Evolutionary conservation across 23 tunicate species (phyloP).

Genomic region (Ciona savignyi): DNA sequence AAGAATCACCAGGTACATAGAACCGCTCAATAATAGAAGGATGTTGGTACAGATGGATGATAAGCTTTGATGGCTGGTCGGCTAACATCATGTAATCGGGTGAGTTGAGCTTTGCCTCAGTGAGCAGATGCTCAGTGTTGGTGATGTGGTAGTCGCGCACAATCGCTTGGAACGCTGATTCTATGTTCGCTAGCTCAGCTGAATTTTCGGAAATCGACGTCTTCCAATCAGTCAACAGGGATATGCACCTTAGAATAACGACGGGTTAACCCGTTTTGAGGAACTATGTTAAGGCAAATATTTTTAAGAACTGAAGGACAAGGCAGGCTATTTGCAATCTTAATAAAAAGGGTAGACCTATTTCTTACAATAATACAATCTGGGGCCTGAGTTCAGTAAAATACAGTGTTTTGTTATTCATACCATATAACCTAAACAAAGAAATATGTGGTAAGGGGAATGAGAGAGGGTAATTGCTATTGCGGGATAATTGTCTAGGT

Average conservation of each 20-base stretch:
- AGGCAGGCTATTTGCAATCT: too few species aligned
- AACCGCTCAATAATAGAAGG: conserved; percentile 46
- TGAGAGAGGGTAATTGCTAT: too few species aligned
- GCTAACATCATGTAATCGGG: conserved; percentile 11
- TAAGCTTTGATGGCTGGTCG: conserved; percentile 34
- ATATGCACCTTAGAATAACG: conserved; percentile 20
- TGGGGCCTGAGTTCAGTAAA: too few species aligned
- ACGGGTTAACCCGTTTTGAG: not conserved
- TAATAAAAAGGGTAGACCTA: too few species aligned
- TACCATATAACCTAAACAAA: too few species aligned
- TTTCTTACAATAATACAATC: too few species aligned
- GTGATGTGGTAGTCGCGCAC: conserved; percentile 7
- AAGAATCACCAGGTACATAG: conserved; percentile 49
- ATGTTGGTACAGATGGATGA: conserved; percentile 48
- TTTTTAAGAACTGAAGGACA: too few species aligned
- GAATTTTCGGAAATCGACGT: conserved; percentile 3
- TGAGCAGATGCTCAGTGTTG: conserved; percentile 18
- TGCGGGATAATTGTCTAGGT: too few species aligned
- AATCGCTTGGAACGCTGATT: conserved; percentile 13
- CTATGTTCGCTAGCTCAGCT: conserved; percentile 6
- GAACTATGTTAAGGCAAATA: not conserved
- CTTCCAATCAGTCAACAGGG: conserved; percentile 16
- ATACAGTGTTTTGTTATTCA: too few species aligned
- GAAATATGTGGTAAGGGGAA: too few species aligned
- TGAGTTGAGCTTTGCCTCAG: conserved; percentile 8